These are phyloP conservation scores for Lutraria lutraria DNA, from an alignment of 2,888 invertebrate genomes.

Conservation along the genomic window DNA sequence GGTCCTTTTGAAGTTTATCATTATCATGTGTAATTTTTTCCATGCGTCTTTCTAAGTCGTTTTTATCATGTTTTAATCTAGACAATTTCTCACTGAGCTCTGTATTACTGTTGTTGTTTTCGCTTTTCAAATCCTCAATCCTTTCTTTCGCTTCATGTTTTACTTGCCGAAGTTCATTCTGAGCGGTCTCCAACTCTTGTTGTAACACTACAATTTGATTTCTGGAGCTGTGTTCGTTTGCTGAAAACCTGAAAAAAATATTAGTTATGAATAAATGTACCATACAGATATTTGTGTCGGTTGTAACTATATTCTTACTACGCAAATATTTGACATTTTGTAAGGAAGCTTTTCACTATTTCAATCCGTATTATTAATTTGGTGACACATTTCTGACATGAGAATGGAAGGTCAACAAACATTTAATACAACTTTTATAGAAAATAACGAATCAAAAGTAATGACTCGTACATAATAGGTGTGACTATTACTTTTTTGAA, in stretches of 20 bases:
- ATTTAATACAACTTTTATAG: too few relatives aligned
- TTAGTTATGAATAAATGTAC: too few relatives aligned
- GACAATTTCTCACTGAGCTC: neutral
- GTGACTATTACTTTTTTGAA: too few relatives aligned
- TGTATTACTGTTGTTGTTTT: neutral
- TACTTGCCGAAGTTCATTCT: neutral
- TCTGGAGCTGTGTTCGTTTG: neutral
- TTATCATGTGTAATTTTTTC: neutral
- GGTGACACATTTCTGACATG: too few relatives aligned
- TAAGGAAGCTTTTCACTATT: too few relatives aligned
- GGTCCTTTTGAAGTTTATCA: neutral
- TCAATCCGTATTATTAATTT: too few relatives aligned
- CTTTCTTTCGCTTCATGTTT: neutral
- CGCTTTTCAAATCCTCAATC: neutral
- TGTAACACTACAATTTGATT: neutral
- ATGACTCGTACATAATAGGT: too few relatives aligned
- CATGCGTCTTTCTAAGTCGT: neutral
- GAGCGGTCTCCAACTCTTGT: neutral
- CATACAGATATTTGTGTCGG: too few relatives aligned
- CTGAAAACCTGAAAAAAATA: neutral
- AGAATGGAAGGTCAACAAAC: too few relatives aligned
- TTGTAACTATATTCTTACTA: too few relatives aligned
- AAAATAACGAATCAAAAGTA: too few relatives aligned
- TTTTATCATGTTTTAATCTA: neutral
- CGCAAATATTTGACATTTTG: too few relatives aligned